A percentile compares a stretch with the other conserved stretches of the same genome.
Evolutionary conservation across 2,113 vertebrate genomes (phyloP).

Genomic region (Equus przewalskii): DNA sequence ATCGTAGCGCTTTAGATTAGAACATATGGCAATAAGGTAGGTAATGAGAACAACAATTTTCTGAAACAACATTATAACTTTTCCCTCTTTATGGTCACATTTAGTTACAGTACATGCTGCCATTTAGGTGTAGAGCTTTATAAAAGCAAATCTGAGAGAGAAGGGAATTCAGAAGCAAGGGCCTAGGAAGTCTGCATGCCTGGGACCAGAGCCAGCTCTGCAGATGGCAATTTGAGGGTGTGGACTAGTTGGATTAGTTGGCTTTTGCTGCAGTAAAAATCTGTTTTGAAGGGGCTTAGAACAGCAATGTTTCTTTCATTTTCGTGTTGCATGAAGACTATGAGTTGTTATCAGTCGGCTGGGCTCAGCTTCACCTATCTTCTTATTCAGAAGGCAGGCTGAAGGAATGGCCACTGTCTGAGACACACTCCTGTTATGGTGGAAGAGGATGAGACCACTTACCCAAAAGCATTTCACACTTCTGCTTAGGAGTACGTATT

Average conservation of each 20-base stretch:
- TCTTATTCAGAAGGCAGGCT: background rate
- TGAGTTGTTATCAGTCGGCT: background rate
- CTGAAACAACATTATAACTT: conserved; percentile 74
- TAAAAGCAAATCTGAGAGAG: conserved; percentile 64
- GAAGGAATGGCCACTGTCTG: background rate
- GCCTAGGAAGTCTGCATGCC: background rate
- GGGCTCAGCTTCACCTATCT: background rate
- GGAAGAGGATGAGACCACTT: background rate
- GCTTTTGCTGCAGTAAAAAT: background rate
- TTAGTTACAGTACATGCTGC: conserved; percentile 77
- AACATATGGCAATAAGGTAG: conserved; percentile 86
- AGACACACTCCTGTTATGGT: background rate
- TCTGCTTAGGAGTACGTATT: background rate
- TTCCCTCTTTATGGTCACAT: conserved; percentile 79
- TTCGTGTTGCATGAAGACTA: background rate
- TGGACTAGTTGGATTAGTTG: background rate
- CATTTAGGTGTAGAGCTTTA: conserved; percentile 58
- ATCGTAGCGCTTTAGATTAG: conserved; percentile 82
- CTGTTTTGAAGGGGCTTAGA: background rate
- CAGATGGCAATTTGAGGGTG: background rate
- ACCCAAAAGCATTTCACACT: background rate
- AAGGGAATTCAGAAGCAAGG: background rate
- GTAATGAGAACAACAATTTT: conserved; percentile 83
- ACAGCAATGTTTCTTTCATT: background rate
- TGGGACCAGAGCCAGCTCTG: background rate